Percentiles rank a stretch among this genome's conserved stretches.
phyloP scores from a whole-genome alignment of 2,888 invertebrate genomes.

The Lasioglossum lativentre region DNA sequence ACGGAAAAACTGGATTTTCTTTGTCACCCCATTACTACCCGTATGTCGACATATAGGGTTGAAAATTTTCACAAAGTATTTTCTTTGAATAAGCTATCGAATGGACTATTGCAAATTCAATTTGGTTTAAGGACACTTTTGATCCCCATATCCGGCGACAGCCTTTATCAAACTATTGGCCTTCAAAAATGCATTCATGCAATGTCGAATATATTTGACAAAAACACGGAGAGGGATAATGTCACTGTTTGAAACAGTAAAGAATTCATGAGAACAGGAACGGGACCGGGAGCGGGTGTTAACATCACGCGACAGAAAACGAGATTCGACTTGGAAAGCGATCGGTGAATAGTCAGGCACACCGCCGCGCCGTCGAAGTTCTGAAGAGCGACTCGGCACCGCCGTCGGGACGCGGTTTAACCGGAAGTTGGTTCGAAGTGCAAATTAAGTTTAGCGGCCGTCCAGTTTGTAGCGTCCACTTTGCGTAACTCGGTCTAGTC shows the following conservation, averaged over 20 bases:
- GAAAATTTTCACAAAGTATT: too few relatives aligned
- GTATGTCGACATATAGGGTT: too few relatives aligned
- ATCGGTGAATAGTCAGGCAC: constrained; percentile 74
- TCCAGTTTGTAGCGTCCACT: constrained; percentile 81
- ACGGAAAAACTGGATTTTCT: too few relatives aligned
- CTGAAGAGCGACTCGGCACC: constrained; percentile 59
- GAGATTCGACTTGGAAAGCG: constrained; percentile 74
- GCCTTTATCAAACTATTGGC: too few relatives aligned
- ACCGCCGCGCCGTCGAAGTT: constrained; percentile 74
- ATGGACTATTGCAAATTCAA: too few relatives aligned
- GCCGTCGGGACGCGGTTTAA: constrained; percentile 77
- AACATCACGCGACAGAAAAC: constrained; percentile 51
- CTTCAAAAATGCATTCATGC: too few relatives aligned
- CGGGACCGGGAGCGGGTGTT: neutral
- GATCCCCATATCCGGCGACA: too few relatives aligned
- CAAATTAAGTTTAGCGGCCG: constrained; percentile 81
- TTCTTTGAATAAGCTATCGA: too few relatives aligned
- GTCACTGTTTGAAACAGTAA: neutral
- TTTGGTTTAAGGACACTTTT: too few relatives aligned
- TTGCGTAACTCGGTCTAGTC: constrained; percentile 83
- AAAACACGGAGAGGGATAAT: too few relatives aligned
- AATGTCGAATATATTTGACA: too few relatives aligned
- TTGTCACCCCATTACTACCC: too few relatives aligned
- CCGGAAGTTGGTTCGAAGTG: constrained; percentile 80
- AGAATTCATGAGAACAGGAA: constrained; percentile 9